A percentile compares a stretch with the other conserved stretches of the same genome.
Conservation (phyloP, 2,888 invertebrate species). For the Octodonta nipae region DNA sequence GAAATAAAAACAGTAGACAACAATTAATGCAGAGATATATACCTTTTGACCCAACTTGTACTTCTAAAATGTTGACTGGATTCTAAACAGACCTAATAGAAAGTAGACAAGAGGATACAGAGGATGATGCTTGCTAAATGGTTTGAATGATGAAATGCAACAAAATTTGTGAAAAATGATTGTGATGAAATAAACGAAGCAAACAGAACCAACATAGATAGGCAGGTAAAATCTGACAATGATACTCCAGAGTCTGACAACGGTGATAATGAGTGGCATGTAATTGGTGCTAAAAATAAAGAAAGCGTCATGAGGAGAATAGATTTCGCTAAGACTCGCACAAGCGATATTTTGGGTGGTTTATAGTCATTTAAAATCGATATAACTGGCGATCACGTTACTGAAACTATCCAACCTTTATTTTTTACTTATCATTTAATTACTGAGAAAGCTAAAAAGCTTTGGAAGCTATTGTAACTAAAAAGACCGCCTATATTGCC, state of each 20-base stretch:
- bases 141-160: constrained; percentile 93
- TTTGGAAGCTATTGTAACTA: constrained; percentile 69
- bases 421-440: constrained; percentile 92
- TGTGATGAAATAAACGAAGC: constrained; percentile 21
- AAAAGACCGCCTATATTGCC: too few species aligned
- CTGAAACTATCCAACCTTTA: constrained; percentile 87
- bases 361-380: constrained; percentile 73
- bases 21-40: constrained; percentile 54
- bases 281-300: constrained; percentile 77
- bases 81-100: constrained; percentile 63
- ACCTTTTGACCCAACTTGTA: constrained; percentile 81
- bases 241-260: too few species aligned
- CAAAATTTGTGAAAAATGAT: constrained; percentile 35
- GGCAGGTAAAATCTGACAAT: too few species aligned
- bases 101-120: constrained; percentile 92
- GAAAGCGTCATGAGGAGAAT: constrained; percentile 78
- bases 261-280: constrained; percentile 63
- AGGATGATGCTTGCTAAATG: constrained; percentile 90
- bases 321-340: constrained; percentile 68
- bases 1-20: constrained; percentile 27
- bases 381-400: constrained; percentile 59
- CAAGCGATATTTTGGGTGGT: constrained; percentile 88
- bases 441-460: constrained; percentile 79
- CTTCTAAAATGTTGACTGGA: constrained; percentile 71
- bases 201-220: constrained; percentile 28